Evolutionary conservation across 2,888 invertebrate genomes (phyloP), one percentile per base, ranked within the genome.

Genomic region (Campaea margaritaria): DNA sequence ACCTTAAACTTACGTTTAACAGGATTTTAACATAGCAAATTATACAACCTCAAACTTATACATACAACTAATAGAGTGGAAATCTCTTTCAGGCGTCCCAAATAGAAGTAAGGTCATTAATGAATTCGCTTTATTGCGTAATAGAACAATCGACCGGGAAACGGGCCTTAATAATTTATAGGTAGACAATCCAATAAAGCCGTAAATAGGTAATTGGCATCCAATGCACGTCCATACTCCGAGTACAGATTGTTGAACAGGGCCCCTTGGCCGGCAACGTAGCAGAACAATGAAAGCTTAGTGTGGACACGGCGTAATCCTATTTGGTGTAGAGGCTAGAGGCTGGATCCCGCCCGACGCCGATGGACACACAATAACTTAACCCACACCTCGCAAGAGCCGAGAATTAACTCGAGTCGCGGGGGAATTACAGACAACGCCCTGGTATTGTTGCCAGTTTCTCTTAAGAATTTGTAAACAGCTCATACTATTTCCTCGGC

Each of bases 241-340:
- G 67, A 67, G 60, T 73, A 74, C 74, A 74, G 73, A 76, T 75
- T 72, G 79, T 69, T 70, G 63, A 63, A 66, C 64, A 68, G 56
- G 64, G 68, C 72, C 70, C 60, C 65, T 57, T 59, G 64, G 61
- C 67, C 62, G 75, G 72, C 73, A 76, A 70, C 68, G 73, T 68
- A 68, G 67, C 69, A 70, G 74, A 76, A 81, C 81, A 78, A 81
- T 78, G 76, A 70, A 75, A 75, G 73, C 72, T 67, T 68, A 67
- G 67, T 75, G 75, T 76, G 77, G 78, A 78, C 82, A 75, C 73
- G 72, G 75, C 75, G 62, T 83, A 83, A 84, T 84, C 83, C 83
- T 78, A 79, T 79, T 82, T 74, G 76, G 76, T 74, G 75, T 69
- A 65, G 70, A 59, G 58, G 64, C 55, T 48, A 53, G 62, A 31